Evolutionary conservation across 2,888 invertebrate species (phyloP), one percentile per base, ranked within the genome.

Genomic region (Eugnorisma glareosa): DNA sequence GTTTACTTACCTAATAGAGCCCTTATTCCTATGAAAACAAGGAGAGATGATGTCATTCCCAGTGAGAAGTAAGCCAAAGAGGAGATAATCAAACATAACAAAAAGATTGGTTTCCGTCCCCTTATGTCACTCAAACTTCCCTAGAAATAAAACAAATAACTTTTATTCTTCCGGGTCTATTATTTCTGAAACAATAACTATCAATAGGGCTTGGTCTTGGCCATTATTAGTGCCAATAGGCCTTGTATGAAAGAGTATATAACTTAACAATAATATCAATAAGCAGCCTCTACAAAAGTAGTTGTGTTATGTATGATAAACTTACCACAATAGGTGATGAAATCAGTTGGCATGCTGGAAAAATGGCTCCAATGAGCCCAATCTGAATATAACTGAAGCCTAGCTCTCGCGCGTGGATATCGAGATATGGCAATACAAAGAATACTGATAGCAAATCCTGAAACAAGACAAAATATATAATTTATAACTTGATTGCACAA

Each of bases 101-200:
- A 84, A 48, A 97, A 90, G 75, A 97, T 95, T 74, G 93, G 90
- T 91, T 96, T 96, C 85, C 97, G 93, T 75, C 97, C 97, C 87
- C 95, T 94, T 74, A 97, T 90, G 89, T 97, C 97, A 90, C 97
- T 97, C 91, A 97, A 94, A 88, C 97, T 97, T 72, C 97, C 97
- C 97, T 97, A 89, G 67, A 93, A 93, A 80, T 54, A 59, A 80
- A 77, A 82, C 31, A 51, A 77, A 54, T 28, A 2, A 18, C n/a
- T 48, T 13, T 61, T n/a, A 72, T 51, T 48, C 13, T n/a, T 35
- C 31, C 15, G 24, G 15, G 4, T 35, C 35, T 61, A 43, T 67
- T 68, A 31, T 40, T 28, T 54, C 1, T 35, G 21, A 61, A 61
- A 21, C 35, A 61, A 10, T 61, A 35, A 21, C 10, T 61, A 61